Base-by-base conservation (phyloP, 2,113 vertebrate genomes). In the Carettochelys insculpta region DNA sequence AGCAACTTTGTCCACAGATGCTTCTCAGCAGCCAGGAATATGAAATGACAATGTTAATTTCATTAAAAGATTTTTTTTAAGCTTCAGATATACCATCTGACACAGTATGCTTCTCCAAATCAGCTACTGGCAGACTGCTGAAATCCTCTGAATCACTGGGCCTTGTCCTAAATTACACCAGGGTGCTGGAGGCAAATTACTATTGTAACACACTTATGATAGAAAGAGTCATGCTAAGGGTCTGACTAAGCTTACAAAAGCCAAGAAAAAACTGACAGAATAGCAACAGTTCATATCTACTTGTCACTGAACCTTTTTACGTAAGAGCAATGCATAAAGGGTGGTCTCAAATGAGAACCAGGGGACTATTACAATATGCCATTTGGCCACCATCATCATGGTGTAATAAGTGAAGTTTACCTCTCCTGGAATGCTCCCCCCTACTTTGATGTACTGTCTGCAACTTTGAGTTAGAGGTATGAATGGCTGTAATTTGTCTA, bases 361-460 rank as follows among this genome's bases (percentile, higher is more conserved):
- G 50, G 82, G 31, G 81, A 65, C 41, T 54, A 94, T 90, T 25
- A 79, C n/a, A 76, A 80, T 52, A 78, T 34, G 8, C 48, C 45
- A n/a, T 77, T 53, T 0, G 1, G 47, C 81, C 0, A 0, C 34
- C 73, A 61, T 14, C 2, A 0, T 41, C 38, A 20, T 81, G n/a
- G n/a, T 56, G 22, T 31, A 51, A 17, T 9, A 19, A 13, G 43
- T 14, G 45, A 78, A 89, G 25, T 68, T 61, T 65, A 48, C 38
- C 82, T 34, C 68, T 88, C 87, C 85, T 81, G 8, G 12, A 76
- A 54, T 20, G 48, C 11, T 82, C 79, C 19, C 25, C 11, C 68
- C 82, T 52, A 51, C 56, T 75, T 25, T 92, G 34, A 81, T 82
- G 29, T 82, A 79, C 83, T 56, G 85, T 43, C 58, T 87, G 38